These are phyloP conservation scores for Galerucella pusilla DNA, from an alignment of 2,888 invertebrate genomes.

Conservation along the genomic window DNA sequence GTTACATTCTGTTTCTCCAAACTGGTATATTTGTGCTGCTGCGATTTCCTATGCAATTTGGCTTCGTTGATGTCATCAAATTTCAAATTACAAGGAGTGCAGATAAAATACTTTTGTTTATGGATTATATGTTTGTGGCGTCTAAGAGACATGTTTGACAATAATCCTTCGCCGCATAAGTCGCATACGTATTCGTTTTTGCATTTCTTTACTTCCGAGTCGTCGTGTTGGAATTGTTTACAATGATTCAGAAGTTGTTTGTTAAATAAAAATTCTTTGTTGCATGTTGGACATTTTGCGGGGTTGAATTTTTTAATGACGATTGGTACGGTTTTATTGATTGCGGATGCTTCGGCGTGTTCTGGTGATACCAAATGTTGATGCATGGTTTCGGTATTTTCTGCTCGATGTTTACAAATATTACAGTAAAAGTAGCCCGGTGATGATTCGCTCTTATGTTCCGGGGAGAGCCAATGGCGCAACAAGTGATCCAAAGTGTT, in stretches of 20 bases:
- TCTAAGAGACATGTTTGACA: slow-evolving; percentile 72
- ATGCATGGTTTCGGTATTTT: slow-evolving; percentile 74
- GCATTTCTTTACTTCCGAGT: slow-evolving; percentile 43
- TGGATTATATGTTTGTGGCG: slow-evolving; percentile 75
- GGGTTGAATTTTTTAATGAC: slow-evolving; percentile 76
- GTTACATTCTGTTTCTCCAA: slow-evolving; percentile 63
- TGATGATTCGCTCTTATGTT: slow-evolving; percentile 65
- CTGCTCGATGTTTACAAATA: slow-evolving; percentile 78
- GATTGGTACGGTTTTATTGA: slow-evolving; percentile 85
- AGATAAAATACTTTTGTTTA: slow-evolving; percentile 72
- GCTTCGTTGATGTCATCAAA: slow-evolving; percentile 74
- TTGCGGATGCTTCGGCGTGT: slow-evolving; percentile 79
- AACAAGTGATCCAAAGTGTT: slow-evolving; percentile 79
- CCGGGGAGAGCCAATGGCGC: slow-evolving; percentile 81
- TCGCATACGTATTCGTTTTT: slow-evolving; percentile 74
- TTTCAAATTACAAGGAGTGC: slow-evolving; percentile 74
- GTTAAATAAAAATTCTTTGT: slow-evolving; percentile 78
- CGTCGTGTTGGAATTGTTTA: slow-evolving; percentile 63
- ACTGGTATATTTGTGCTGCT: slow-evolving; percentile 73
- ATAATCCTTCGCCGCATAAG: slow-evolving; percentile 67
- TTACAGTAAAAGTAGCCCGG: slow-evolving; percentile 78
- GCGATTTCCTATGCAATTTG: slow-evolving; percentile 73
- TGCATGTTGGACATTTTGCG: slow-evolving; percentile 76
- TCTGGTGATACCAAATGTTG: slow-evolving; percentile 74
- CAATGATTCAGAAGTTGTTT: slow-evolving; percentile 76